A percentile compares a stretch with the other conserved stretches of the same genome.
Conservation (phyloP, 1,140 invertebrate species). For the Anagrus nilaparvatae region DNA sequence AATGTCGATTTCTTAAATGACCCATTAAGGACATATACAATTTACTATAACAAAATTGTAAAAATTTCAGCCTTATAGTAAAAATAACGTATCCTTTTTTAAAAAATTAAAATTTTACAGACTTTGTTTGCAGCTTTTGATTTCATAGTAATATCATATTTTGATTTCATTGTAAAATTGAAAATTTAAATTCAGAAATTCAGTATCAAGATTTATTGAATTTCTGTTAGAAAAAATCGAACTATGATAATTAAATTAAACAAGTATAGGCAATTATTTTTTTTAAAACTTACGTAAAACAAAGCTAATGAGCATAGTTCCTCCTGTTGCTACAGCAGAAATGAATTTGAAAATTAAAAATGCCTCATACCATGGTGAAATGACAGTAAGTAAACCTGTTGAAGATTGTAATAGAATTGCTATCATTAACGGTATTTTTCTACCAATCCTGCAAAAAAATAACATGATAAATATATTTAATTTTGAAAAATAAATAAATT, state of each 20-base stretch:
- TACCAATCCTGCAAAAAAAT: constrained; percentile 50
- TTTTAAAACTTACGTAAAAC: constrained; percentile 48
- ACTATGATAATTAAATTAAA: too few species aligned
- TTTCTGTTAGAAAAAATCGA: background rate
- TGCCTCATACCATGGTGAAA: constrained; percentile 55
- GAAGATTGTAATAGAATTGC: constrained; percentile 56
- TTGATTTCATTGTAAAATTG: constrained; percentile 3
- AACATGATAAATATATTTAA: constrained; percentile 1
- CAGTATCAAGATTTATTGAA: too few species aligned
- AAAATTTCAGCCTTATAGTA: too few species aligned
- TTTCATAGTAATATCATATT: constrained; percentile 12
- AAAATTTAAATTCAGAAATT: background rate
- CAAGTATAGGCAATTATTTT: too few species aligned
- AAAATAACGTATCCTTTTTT: too few species aligned
- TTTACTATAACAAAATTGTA: too few species aligned
- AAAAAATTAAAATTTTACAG: too few species aligned
- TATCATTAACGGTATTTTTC: constrained; percentile 53
- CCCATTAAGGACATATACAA: too few species aligned
- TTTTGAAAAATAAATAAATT: background rate
- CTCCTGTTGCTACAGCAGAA: constrained; percentile 55
- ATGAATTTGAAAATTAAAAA: constrained; percentile 62
- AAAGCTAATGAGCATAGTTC: constrained; percentile 54
- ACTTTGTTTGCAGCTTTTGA: too few species aligned
- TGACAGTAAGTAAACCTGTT: constrained; percentile 51
- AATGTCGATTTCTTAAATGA: too few species aligned